phyloP scores from a whole-genome alignment of 2,797 vertebrate genomes.

The Takifugu rubripes region DNA sequence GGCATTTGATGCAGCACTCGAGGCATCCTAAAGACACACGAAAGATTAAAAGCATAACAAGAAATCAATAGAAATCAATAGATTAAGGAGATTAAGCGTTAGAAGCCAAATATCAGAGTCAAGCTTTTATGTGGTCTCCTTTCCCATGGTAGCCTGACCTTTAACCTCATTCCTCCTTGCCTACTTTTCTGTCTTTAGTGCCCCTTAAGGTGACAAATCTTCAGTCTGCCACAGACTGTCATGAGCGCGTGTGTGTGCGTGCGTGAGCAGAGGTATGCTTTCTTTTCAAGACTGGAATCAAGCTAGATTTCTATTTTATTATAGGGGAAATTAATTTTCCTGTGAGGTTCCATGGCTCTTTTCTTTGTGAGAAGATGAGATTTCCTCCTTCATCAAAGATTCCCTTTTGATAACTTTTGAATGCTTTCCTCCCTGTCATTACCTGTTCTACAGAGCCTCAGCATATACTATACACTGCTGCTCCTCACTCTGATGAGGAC shows the following conservation, averaged over 20 bases:
- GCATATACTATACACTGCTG: slow-evolving; percentile 16
- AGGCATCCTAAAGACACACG: slow-evolving; percentile 83
- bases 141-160: slow-evolving; percentile 29
- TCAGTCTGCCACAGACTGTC: neutral
- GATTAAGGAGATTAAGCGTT: too few relatives aligned
- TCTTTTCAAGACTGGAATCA: too few relatives aligned
- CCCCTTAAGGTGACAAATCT: slow-evolving; percentile 25
- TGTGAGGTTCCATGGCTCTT: too few relatives aligned
- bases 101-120: too few relatives aligned
- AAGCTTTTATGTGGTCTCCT: too few relatives aligned
- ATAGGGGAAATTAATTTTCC: too few relatives aligned
- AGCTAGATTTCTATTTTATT: too few relatives aligned
- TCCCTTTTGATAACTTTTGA: slow-evolving; percentile 24
- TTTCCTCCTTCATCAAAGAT: slow-evolving; percentile 20
- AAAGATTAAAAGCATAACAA: neutral
- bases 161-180: slow-evolving; percentile 39
- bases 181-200: slow-evolving; percentile 11
- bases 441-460: slow-evolving; percentile 34
- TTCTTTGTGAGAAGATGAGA: too few relatives aligned
- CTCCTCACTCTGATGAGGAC: slow-evolving; percentile 42
- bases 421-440: slow-evolving; percentile 25
- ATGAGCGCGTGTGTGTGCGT: too few relatives aligned
- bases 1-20: slow-evolving; percentile 97
- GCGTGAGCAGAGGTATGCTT: too few relatives aligned
- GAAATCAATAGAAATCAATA: too few relatives aligned